Evolutionary conservation across 2,113 vertebrate species (phyloP).

Genomic region (Orthonyx spaldingii): DNA sequence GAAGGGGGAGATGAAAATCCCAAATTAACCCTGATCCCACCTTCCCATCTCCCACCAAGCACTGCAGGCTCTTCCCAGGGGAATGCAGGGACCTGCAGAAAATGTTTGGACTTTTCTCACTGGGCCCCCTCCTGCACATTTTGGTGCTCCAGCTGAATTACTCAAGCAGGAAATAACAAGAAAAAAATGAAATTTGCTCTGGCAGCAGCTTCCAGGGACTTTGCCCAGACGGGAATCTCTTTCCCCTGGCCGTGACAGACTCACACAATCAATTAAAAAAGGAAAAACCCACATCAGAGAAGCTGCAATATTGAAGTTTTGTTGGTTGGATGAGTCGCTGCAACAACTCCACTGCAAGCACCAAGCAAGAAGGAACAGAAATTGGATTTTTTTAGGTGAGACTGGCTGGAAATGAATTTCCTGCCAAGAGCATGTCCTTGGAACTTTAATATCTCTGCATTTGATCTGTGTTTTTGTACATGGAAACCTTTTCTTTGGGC

Average conservation of each 20-base stretch:
- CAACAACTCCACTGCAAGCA: neutral
- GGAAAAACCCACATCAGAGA: neutral
- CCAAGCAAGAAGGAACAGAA: neutral
- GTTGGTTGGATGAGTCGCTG: neutral
- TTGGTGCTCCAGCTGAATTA: neutral
- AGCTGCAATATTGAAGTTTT: neutral
- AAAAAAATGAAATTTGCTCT: neutral
- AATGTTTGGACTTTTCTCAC: neutral
- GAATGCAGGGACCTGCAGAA: neutral
- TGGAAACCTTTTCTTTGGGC: neutral
- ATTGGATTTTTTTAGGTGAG: neutral
- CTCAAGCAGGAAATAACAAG: constrained; percentile 30
- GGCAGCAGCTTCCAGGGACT: neutral
- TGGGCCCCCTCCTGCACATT: neutral
- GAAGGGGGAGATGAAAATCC: neutral
- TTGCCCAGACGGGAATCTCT: neutral
- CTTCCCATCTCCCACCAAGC: neutral
- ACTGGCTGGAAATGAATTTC: neutral
- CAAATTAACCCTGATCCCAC: neutral
- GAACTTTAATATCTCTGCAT: neutral
- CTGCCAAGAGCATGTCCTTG: neutral
- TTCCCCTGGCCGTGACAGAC: neutral
- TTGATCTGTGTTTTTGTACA: neutral
- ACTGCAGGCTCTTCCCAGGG: neutral
- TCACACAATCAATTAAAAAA: neutral